Percentiles rank a stretch among this genome's conserved stretches.
Conservation (phyloP, 1,140 invertebrate species). For the Drosophila neocordata region DNA sequence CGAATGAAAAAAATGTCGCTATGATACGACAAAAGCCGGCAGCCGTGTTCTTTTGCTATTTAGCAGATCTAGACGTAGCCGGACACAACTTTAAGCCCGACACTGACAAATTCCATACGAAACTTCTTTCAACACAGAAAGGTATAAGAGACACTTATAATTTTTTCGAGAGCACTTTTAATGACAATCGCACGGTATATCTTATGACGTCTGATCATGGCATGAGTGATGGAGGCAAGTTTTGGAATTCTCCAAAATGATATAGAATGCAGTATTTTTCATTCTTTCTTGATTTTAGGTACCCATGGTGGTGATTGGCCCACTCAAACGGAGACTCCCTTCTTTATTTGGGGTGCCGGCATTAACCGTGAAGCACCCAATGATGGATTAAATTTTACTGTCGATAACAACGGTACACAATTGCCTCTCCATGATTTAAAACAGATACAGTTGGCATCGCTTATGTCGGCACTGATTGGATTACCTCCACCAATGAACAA, state of each 20-base stretch:
- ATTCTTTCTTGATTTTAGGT: conserved; percentile 64
- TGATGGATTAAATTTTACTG: neutral
- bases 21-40: conserved; percentile 83
- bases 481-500: conserved; percentile 95
- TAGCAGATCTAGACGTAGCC: conserved; percentile 95
- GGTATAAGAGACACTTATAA: conserved; percentile 88
- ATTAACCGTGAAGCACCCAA: conserved; percentile 81
- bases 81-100: conserved; percentile 95
- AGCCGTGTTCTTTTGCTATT: conserved; percentile 96
- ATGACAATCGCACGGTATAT: conserved; percentile 92
- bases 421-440: conserved; percentile 85
- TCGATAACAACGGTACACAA: conserved; percentile 83
- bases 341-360: conserved; percentile 97
- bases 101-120: conserved; percentile 91
- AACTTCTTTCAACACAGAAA: conserved; percentile 90
- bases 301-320: conserved; percentile 92
- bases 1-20: conserved; percentile 69
- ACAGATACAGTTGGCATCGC: conserved; percentile 94
- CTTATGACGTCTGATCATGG: conserved; percentile 99
- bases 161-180: conserved; percentile 89
- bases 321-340: conserved; percentile 94
- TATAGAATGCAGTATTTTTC: no score
- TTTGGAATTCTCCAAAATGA: no score
- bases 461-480: conserved; percentile 94
- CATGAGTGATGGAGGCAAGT: conserved; percentile 95